Evolutionary conservation across 2,113 vertebrate genomes (phyloP).

Genomic region (Panthera uncia): DNA sequence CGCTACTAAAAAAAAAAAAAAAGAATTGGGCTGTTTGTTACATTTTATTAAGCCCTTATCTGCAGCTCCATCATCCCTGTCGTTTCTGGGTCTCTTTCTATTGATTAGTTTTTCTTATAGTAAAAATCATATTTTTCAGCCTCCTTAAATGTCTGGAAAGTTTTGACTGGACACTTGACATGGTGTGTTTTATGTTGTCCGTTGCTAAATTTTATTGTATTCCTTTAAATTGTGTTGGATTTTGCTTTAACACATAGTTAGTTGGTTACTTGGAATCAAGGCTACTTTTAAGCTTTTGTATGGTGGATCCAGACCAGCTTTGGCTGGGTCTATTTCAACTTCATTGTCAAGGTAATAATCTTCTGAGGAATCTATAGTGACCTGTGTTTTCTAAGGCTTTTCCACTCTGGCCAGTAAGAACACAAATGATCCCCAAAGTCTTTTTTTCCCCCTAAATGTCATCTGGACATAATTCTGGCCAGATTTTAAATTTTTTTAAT

Average conservation of each 20-base stretch:
- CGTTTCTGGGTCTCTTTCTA: too few species aligned
- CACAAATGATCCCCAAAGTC: background rate
- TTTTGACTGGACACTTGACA: background rate
- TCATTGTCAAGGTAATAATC: background rate
- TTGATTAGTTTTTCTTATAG: background rate
- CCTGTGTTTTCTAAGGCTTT: background rate
- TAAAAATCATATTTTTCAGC: too few species aligned
- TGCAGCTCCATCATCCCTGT: background rate
- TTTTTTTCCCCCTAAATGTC: too few species aligned
- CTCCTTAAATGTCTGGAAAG: too few species aligned
- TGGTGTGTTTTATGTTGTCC: too few species aligned
- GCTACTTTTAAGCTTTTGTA: background rate
- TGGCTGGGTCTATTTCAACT: background rate
- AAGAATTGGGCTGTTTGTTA: background rate
- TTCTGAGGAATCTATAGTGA: background rate
- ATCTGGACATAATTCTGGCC: too few species aligned
- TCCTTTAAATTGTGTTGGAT: background rate
- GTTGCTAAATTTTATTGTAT: too few species aligned
- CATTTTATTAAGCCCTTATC: background rate
- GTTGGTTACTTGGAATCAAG: background rate
- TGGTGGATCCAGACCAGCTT: background rate
- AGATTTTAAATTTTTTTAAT: too few species aligned
- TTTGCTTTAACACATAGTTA: background rate
- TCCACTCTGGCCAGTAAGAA: background rate
- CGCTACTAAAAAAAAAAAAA: background rate